phyloP scores from a whole-genome alignment of 2,888 invertebrate genomes.

The Drosophila meridionalis region DNA sequence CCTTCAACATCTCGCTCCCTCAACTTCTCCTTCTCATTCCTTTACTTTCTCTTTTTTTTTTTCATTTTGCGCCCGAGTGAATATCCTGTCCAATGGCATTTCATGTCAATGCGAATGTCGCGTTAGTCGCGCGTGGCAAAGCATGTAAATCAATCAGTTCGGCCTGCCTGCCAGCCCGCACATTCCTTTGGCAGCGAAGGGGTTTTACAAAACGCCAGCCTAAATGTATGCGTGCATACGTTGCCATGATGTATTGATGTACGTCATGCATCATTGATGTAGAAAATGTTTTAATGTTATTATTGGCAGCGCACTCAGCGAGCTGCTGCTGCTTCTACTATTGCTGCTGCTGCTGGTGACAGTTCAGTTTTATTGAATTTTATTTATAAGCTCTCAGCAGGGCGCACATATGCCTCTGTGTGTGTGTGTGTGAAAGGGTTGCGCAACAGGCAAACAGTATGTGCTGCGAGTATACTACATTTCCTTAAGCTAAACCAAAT shows the following conservation, averaged over 20 bases:
- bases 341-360: conserved; percentile 63
- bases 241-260: conserved; percentile 71
- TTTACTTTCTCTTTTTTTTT: not conserved
- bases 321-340: conserved; percentile 12
- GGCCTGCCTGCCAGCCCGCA: conserved; percentile 48
- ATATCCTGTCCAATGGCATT: conserved; percentile 57
- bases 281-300: conserved; percentile 79
- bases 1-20: not conserved
- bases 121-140: conserved; percentile 60
- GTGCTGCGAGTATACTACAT: conserved; percentile 31
- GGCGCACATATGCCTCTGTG: conserved; percentile 6
- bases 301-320: conserved; percentile 48
- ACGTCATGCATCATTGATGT: conserved; percentile 78
- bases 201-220: conserved; percentile 57
- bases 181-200: conserved; percentile 34
- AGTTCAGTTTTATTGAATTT: conserved; percentile 76
- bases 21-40: not conserved
- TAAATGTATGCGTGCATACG: conserved; percentile 64
- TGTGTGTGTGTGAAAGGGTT: conserved; percentile 49
- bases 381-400: conserved; percentile 53
- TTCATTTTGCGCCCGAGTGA: conserved; percentile 52
- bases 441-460: conserved; percentile 60
- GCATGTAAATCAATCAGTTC: conserved; percentile 78
- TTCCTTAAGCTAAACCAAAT: conserved; percentile 43
- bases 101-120: conserved; percentile 62